Base-by-base conservation (phyloP, 2,113 vertebrate species). In the Vicugna pacos region DNA sequence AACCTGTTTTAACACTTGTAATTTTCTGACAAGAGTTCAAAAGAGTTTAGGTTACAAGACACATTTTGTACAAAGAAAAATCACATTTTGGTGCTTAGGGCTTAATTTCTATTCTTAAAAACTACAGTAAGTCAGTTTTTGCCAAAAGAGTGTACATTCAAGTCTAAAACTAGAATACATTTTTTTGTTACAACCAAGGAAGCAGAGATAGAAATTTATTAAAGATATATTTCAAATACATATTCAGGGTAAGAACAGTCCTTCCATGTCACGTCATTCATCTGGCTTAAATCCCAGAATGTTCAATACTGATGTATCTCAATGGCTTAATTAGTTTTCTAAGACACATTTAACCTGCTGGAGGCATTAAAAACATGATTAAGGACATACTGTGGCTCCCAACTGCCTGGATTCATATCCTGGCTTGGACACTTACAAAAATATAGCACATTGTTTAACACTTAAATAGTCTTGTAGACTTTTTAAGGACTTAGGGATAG, bases 161-260 rank as follows among this genome's bases (percentile, higher is more conserved):
- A 54, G 76, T 26, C 20, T 76, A 62, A 97, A 95, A 76, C 50
- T 70, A 15, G 54, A 79, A 76, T 58, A 72, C 72, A 16, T 75
- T 6, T 85, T 94, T 58, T 80, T 87, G 38, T 95, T 88, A 84
- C 84, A 94, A 81, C 65, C 54, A 64, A 67, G n/a, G 48, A 80
- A 93, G 80, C 72, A 91, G 79, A 76, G 32, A 77, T 76, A 32
- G 50, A 73, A 94, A 94, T 93, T 73, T 96, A 82, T 95, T 95
- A 91, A 83, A 89, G 76, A 14, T 54, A 28, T 93, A 85, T 84
- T 96, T 95, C 54, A 50, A 58, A 75, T 75, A 73, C 46, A 62
- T 83, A 67, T 72, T 95, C 28, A 91, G 12, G 32, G 19, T 50
- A 89, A 91, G n/a, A 90, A 62, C 73, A 42, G 62, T 93, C 50